Base-by-base conservation (phyloP, 2,888 invertebrate genomes). In the Heliconius cydno region DNA sequence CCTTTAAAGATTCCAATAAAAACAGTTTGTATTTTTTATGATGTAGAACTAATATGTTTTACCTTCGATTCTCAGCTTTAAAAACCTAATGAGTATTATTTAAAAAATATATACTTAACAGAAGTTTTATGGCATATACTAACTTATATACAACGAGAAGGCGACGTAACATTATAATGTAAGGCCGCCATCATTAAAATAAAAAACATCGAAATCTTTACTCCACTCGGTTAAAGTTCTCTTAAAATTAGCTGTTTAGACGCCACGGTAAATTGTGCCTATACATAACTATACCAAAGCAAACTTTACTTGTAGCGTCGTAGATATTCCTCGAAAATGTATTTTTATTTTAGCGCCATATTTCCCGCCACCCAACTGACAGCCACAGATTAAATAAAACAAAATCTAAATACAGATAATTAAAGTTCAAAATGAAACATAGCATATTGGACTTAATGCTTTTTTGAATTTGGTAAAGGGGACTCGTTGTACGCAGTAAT, bases 281-380 rank as follows among this genome's bases (percentile, higher is more conserved):
- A 79, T 83, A 85, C 87, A 87, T 84, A 85, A 73, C 84, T 85
- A 88, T 87, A 89, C 82, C 88, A 86, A 89, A 89, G 89, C 93
- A 92, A 94, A 93, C 93, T 93, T 93, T 92, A 92, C 92, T 94
- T 91, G 92, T 92, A 92, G 76, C 78, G 83, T 88, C 91, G 90
- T 91, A 92, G 92, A 94, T 94, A 94, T 93, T 92, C 92, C 91
- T 89, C 89, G 92, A 92, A 94, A 95, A 94, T 94, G 91, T 94
- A 94, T 93, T 94, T 94, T 94, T 94, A 94, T 94, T 94, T 94
- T 91, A 90, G 83, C 83, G 84, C 87, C 90, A 88, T 89, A 84
- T 86, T 83, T 79, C 68, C 79, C 82, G 76, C 76, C 78, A 25
- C 41, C n/a, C 88, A 91, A 91, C 88, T 73, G 66, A 81, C 86